Conservation (phyloP, 2,113 vertebrate species). For the Nannospalax galili region DNA sequence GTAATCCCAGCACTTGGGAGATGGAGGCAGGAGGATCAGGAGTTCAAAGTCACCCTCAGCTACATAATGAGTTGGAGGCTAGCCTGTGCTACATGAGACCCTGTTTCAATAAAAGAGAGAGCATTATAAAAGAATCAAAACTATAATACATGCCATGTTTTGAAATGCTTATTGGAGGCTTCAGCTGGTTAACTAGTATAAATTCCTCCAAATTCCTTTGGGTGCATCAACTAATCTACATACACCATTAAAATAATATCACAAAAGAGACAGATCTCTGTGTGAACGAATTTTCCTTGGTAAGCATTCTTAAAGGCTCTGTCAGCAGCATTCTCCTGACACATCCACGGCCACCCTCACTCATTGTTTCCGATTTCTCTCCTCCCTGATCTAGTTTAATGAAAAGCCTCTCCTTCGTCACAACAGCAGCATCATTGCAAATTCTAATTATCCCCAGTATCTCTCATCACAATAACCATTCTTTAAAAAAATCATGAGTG, state of each 20-base stretch:
- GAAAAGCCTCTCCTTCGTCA: slow-evolving; percentile 38
- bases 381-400: slow-evolving; percentile 48
- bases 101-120: neutral
- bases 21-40: neutral
- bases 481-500: neutral
- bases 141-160: neutral
- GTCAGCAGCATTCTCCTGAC: neutral
- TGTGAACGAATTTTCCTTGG: neutral
- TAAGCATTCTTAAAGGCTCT: slow-evolving; percentile 18
- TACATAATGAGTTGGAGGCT: neutral
- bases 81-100: neutral
- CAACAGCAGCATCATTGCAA: neutral
- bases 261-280: neutral
- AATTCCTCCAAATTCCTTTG: neutral
- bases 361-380: slow-evolving; percentile 34
- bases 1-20: neutral
- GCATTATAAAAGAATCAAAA: neutral
- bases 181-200: neutral
- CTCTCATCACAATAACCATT: slow-evolving; percentile 7
- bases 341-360: neutral
- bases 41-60: neutral
- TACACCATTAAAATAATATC: neutral
- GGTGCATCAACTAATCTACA: neutral
- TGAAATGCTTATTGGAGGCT: neutral
- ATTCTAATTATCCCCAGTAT: neutral